Conservation (phyloP, 53 echinoderm and acorn worm genomes). For the Crossaster papposus region DNA sequence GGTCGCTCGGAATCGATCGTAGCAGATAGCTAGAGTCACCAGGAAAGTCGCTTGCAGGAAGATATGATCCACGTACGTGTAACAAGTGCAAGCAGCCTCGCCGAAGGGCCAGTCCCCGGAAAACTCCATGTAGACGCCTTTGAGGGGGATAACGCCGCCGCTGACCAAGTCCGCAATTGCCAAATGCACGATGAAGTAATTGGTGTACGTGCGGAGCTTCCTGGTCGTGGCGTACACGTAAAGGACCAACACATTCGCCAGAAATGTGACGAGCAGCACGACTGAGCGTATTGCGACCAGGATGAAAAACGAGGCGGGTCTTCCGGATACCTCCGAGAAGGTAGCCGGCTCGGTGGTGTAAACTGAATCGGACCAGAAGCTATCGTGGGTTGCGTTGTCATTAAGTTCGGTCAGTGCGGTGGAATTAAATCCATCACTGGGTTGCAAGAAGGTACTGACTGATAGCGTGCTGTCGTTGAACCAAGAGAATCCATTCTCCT, state of each 20-base stretch:
- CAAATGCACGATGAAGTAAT: conserved; percentile 65
- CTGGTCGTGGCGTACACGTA: conserved; percentile 51
- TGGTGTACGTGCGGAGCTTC: conserved; percentile 66
- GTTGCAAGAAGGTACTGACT: not conserved
- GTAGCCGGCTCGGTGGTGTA: not conserved
- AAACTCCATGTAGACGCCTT: conserved; percentile 14
- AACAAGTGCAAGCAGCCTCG: conserved; percentile 38
- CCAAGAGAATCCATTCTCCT: not conserved
- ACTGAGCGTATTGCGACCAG: not conserved
- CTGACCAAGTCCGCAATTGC: conserved; percentile 65
- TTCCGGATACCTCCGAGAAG: not conserved
- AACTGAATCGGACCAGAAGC: not conserved
- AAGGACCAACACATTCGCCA: conserved; percentile 60
- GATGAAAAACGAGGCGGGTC: not conserved
- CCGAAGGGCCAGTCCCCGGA: conserved; percentile 56
- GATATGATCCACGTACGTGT: conserved; percentile 54
- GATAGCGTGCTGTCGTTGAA: not conserved
- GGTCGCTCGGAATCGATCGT: conserved; percentile 63
- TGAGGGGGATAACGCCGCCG: conserved; percentile 43
- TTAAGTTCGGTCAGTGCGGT: not conserved
- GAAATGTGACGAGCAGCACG: conserved; percentile 8
- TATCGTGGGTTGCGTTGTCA: not conserved
- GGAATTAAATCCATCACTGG: not conserved
- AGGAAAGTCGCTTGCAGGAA: conserved; percentile 64
- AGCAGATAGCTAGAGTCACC: conserved; percentile 56